phyloP scores from a whole-genome alignment of 2,113 vertebrate species.

The Mugil cephalus region DNA sequence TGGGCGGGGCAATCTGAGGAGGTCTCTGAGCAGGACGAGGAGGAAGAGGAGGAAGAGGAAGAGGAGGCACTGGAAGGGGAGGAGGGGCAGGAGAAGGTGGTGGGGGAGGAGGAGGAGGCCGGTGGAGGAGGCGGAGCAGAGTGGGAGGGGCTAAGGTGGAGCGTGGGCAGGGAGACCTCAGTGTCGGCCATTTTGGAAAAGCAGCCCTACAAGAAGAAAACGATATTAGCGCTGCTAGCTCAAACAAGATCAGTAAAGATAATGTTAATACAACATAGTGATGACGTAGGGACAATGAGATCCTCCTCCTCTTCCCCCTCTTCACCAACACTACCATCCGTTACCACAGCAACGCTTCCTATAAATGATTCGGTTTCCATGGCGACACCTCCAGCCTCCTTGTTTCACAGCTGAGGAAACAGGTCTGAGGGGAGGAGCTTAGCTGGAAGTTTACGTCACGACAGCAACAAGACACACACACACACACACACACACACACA shows the following conservation, averaged over 20 bases:
- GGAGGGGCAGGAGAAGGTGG: slow-evolving; percentile 80
- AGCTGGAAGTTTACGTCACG: too few relatives aligned
- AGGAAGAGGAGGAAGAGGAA: slow-evolving; percentile 53
- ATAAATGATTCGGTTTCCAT: background rate
- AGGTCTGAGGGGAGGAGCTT: too few relatives aligned
- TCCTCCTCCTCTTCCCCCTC: background rate
- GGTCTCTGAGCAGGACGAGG: slow-evolving; percentile 67
- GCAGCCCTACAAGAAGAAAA: slow-evolving; percentile 24
- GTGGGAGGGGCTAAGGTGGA: slow-evolving; percentile 68
- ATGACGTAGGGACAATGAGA: too few relatives aligned
- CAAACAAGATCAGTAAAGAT: too few relatives aligned
- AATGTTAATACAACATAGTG: too few relatives aligned
- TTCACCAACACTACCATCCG: background rate
- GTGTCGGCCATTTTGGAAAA: slow-evolving; percentile 85
- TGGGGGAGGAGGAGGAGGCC: slow-evolving; percentile 63
- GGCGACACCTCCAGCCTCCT: background rate
- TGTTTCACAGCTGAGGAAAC: slow-evolving; percentile 4
- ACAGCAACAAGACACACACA: background rate
- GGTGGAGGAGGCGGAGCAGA: slow-evolving; percentile 51
- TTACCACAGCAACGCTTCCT: background rate
- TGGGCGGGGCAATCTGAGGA: slow-evolving; percentile 69
- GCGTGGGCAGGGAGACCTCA: slow-evolving; percentile 81
- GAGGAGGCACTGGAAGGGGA: slow-evolving; percentile 74
- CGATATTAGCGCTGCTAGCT: background rate
- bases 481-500: background rate